These are phyloP conservation scores for Drosophila paucipuncta DNA, from an alignment of 2,888 invertebrate species.

Conservation along the genomic window DNA sequence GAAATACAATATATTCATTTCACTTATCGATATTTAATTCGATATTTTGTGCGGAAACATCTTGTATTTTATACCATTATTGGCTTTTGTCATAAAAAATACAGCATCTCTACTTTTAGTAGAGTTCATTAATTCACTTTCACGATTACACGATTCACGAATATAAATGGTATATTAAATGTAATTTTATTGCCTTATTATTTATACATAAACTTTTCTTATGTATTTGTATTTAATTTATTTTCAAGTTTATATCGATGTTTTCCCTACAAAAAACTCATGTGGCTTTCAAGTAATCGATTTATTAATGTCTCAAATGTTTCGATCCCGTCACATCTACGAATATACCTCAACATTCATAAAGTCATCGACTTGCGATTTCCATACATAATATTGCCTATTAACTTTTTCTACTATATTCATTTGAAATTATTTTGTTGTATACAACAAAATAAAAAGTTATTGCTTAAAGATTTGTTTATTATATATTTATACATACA, in stretches of 20 bases:
- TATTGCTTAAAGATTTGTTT: too few species aligned
- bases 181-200: not conserved
- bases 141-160: not conserved
- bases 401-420: not conserved
- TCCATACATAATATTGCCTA: not conserved
- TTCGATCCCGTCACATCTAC: not conserved
- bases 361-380: not conserved
- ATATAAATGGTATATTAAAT: not conserved
- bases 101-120: not conserved
- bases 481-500: not conserved
- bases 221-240: not conserved
- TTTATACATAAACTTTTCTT: not conserved
- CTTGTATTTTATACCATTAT: not conserved
- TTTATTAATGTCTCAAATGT: not conserved
- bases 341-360: not conserved
- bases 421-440: not conserved
- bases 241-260: not conserved
- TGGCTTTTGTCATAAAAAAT: not conserved
- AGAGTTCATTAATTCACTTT: not conserved
- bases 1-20: slow-evolving; percentile 20
- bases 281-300: not conserved
- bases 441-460: not conserved
- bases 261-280: not conserved
- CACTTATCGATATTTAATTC: slow-evolving; percentile 29
- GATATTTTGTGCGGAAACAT: not conserved